These are phyloP conservation scores for Pristionchus japonicus DNA, from an alignment of 2,888 invertebrate species.

Conservation along the genomic window DNA sequence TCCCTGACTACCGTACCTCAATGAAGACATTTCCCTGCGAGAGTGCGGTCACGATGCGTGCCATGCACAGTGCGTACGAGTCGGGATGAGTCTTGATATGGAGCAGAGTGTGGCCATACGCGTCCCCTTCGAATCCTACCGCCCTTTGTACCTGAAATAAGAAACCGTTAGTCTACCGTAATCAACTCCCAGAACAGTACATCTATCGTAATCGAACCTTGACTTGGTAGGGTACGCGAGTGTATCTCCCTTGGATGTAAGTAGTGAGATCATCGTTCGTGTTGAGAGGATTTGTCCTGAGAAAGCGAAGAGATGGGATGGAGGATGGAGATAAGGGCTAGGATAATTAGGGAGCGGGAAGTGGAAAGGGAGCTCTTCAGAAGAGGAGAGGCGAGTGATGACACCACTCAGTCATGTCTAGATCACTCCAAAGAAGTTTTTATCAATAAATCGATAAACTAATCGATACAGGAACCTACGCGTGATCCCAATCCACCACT, in stretches of 20 bases:
- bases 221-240: not conserved
- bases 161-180: not conserved
- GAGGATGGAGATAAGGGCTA: not conserved
- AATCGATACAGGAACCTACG: not conserved
- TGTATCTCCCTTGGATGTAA: not conserved
- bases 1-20: constrained; percentile 1
- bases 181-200: not conserved
- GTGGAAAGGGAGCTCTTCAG: not conserved
- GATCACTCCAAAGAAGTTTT: not conserved
- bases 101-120: not conserved
- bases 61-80: constrained; percentile 10
- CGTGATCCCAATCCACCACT: constrained; percentile 10
- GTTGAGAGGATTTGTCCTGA: not conserved
- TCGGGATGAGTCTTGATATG: constrained; percentile 13
- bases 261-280: not conserved
- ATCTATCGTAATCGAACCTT: not conserved
- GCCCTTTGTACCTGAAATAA: not conserved
- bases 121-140: not conserved
- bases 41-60: not conserved
- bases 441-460: not conserved
- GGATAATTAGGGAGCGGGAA: not conserved
- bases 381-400: not conserved
- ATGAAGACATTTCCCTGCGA: constrained; percentile 20
- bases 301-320: not conserved
- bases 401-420: not conserved